Percentiles rank a stretch among this genome's conserved stretches.
Conservation (phyloP, 2,113 vertebrate genomes). For the Microcebus murinus region DNA sequence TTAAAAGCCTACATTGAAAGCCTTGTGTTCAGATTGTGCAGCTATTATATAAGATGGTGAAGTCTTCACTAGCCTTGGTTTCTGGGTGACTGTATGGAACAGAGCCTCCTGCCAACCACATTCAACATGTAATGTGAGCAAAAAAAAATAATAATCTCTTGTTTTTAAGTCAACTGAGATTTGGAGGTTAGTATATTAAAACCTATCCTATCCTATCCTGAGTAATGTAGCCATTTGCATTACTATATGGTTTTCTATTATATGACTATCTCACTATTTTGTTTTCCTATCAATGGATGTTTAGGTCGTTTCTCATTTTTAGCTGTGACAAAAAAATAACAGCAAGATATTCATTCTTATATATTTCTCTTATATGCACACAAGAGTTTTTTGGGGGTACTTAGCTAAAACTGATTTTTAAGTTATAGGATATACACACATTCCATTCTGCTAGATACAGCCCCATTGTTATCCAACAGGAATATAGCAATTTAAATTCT, state of each 20-base stretch:
- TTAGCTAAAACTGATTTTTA: neutral
- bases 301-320: neutral
- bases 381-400: neutral
- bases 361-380: neutral
- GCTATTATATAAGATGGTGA: neutral
- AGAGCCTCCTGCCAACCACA: neutral
- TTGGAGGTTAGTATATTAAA: neutral
- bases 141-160: neutral
- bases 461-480: neutral
- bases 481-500: neutral
- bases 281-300: neutral
- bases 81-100: neutral
- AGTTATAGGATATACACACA: neutral
- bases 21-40: neutral
- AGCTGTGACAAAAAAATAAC: neutral
- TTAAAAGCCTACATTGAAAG: neutral
- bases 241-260: neutral
- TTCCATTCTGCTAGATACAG: neutral
- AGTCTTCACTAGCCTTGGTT: neutral
- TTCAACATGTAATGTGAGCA: neutral
- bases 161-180: neutral
- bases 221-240: neutral
- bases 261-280: neutral
- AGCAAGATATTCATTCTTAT: neutral
- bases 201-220: neutral